A percentile compares a stretch with the other conserved stretches of the same genome.
Conservation (phyloP, 64 coral and sea anemone species). For the Montipora capricornis region DNA sequence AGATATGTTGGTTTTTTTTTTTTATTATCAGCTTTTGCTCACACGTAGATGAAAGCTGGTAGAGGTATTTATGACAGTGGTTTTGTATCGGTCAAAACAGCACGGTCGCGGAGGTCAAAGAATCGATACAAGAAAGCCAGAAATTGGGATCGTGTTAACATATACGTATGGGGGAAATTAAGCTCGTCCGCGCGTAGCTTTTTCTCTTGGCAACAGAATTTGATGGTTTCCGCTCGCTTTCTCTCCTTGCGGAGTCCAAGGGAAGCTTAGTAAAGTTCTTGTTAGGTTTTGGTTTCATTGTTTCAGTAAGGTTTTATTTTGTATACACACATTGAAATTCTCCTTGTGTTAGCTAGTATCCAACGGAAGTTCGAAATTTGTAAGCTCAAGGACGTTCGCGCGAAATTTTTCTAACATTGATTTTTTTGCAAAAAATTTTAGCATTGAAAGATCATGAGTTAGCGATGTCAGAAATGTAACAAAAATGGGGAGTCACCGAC, state of each 20-base stretch:
- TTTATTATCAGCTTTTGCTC: neutral
- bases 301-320: neutral
- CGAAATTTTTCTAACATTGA: too few relatives aligned
- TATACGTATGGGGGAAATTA: neutral
- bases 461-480: too few relatives aligned
- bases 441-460: too few relatives aligned
- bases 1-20: too few relatives aligned
- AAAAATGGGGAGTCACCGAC: neutral
- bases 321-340: neutral
- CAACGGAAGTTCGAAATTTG: too few relatives aligned
- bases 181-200: neutral
- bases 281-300: neutral
- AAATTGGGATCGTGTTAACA: neutral
- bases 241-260: neutral
- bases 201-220: neutral
- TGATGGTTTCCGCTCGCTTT: neutral
- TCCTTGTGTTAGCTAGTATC: neutral
- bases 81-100: neutral
- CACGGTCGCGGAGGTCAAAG: neutral
- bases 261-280: neutral
- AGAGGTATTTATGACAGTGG: neutral
- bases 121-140: neutral
- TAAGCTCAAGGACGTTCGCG: too few relatives aligned
- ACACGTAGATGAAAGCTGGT: neutral
- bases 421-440: too few relatives aligned